A percentile compares a stretch with the other conserved stretches of the same genome.
These are phyloP conservation scores for Lacerta bilineata DNA, from an alignment of 2,797 vertebrate genomes.

Conservation along the genomic window DNA sequence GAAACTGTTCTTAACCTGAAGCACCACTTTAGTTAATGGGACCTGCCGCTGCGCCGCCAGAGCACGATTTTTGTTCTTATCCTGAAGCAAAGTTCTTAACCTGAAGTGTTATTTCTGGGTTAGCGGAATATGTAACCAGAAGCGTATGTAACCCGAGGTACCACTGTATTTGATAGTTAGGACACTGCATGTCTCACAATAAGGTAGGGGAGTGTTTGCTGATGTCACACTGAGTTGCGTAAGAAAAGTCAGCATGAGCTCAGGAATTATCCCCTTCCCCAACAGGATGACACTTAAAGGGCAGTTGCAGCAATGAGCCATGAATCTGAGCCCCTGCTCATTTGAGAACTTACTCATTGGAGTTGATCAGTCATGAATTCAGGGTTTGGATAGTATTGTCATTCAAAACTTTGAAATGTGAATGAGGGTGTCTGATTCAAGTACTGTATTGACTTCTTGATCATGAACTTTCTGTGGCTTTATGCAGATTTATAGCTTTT, in stretches of 20 bases:
- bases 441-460: background rate
- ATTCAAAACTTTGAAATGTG: background rate
- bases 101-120: too few relatives aligned
- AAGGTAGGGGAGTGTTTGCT: background rate
- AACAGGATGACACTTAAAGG: background rate
- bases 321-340: background rate
- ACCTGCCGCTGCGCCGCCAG: too few relatives aligned
- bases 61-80: too few relatives aligned
- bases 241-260: background rate
- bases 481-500: background rate
- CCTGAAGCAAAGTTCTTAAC: too few relatives aligned
- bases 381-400: background rate
- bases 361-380: background rate
- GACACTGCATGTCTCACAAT: background rate
- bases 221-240: background rate
- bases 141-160: too few relatives aligned
- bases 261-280: background rate
- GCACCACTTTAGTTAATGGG: too few relatives aligned
- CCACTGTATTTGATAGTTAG: background rate
- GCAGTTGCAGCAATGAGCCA: background rate
- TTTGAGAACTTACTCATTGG: background rate
- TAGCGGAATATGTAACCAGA: too few relatives aligned
- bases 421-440: background rate
- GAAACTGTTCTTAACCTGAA: too few relatives aligned
- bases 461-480: background rate